phyloP scores from a whole-genome alignment of 1,140 invertebrate genomes.

The Papilio aristodemus region DNA sequence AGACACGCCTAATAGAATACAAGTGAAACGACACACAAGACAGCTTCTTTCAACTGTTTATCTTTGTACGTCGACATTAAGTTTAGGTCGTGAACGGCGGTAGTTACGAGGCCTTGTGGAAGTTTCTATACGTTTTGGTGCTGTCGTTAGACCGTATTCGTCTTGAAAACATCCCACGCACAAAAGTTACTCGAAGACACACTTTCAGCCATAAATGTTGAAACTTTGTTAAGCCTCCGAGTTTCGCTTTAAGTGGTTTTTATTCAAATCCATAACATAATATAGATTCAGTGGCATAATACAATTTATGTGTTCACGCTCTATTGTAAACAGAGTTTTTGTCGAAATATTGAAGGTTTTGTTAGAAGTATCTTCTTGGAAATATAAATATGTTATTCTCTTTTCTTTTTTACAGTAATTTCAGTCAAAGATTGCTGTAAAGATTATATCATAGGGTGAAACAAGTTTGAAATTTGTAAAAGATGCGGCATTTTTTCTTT shows the following conservation, averaged over 20 bases:
- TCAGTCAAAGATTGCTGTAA: too few relatives aligned
- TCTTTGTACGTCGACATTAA: conserved; percentile 14
- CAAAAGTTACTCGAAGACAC: conserved; percentile 15
- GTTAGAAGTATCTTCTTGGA: too few relatives aligned
- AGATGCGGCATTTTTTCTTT: background rate
- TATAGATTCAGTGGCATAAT: background rate
- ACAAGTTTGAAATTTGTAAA: background rate
- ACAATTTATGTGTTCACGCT: background rate
- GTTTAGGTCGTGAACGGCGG: conserved; percentile 22
- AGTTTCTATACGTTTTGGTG: conserved; percentile 3
- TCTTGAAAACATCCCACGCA: conserved; percentile 21
- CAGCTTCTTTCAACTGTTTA: conserved; percentile 34
- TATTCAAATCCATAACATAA: conserved; percentile 14
- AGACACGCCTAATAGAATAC: background rate
- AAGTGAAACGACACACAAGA: background rate
- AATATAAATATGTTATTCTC: too few relatives aligned
- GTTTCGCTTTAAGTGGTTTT: conserved; percentile 17
- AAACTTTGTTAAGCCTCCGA: conserved; percentile 12
- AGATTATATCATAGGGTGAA: too few relatives aligned
- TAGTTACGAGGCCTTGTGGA: conserved; percentile 20
- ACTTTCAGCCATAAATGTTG: conserved; percentile 10
- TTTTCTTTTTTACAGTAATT: too few relatives aligned
- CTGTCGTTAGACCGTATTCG: background rate
- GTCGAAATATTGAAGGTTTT: too few relatives aligned
- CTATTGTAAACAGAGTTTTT: background rate